Evolutionary conservation across 2,888 invertebrate genomes (phyloP).

Genomic region (Carpatolechia fugitivella): DNA sequence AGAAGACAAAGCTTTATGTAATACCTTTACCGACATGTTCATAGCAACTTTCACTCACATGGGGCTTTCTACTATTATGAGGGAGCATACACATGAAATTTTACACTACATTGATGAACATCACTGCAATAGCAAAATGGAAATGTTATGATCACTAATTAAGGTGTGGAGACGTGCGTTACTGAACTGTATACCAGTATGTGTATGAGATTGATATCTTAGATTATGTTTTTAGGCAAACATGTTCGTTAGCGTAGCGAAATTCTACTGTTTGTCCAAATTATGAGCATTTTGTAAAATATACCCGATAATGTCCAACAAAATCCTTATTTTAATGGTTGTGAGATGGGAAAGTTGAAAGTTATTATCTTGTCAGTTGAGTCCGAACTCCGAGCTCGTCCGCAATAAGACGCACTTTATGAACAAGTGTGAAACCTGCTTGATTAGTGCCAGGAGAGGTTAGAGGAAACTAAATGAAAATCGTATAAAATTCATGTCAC

Average conservation of each 20-base stretch:
- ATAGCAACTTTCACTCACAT: constrained; percentile 1
- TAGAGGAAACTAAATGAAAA: too few species aligned
- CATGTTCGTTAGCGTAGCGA: not conserved
- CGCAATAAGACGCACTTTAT: too few species aligned
- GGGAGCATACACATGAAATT: not conserved
- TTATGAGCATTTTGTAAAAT: not conserved
- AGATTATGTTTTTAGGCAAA: not conserved
- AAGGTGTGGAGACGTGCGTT: not conserved
- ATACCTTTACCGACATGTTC: constrained; percentile 13
- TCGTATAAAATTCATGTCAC: too few species aligned
- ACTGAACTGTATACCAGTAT: not conserved
- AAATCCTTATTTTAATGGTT: too few species aligned
- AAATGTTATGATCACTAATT: not conserved
- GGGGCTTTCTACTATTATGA: not conserved
- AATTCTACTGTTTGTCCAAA: not conserved
- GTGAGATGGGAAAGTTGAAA: too few species aligned
- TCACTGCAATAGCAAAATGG: not conserved
- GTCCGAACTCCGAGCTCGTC: too few species aligned
- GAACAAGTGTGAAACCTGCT: too few species aligned
- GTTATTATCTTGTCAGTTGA: too few species aligned
- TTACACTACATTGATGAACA: not conserved
- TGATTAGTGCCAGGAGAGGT: too few species aligned
- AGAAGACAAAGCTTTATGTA: not conserved
- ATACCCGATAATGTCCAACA: too few species aligned
- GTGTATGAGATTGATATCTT: not conserved